Evolutionary conservation across 2,888 invertebrate genomes (phyloP).

Genomic region (Desoria tigrina): DNA sequence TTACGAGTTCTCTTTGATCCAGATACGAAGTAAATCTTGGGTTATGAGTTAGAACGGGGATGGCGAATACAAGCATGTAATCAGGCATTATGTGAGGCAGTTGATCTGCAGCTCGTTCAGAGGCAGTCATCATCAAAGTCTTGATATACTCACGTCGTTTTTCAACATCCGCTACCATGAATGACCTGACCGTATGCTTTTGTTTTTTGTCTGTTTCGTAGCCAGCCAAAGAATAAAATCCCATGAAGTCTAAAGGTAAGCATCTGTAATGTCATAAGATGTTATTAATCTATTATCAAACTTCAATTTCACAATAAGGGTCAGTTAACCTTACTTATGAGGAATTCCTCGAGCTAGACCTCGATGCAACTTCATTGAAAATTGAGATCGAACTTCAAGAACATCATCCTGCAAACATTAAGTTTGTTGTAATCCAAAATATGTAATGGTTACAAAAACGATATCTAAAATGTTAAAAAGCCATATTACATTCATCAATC

Average conservation of each 20-base stretch:
- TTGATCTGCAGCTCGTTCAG: conserved; percentile 72
- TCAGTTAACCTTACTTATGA: conserved; percentile 62
- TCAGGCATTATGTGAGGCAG: conserved; percentile 89
- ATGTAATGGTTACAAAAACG: not conserved
- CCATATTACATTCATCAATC: conserved; percentile 77
- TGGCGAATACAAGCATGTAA: conserved; percentile 95
- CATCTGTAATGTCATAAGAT: conserved; percentile 58
- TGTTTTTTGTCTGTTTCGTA: conserved; percentile 81
- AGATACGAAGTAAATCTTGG: conserved; percentile 76
- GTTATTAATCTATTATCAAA: not conserved
- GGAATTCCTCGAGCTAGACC: conserved; percentile 79
- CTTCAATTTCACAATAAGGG: not conserved
- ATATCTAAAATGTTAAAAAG: no score
- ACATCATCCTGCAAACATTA: conserved; percentile 60
- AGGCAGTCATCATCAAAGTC: conserved; percentile 71
- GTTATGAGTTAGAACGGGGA: conserved; percentile 92
- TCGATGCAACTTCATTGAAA: conserved; percentile 90
- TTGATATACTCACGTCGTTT: conserved; percentile 89
- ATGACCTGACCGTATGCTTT: conserved; percentile 69
- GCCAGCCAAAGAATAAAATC: conserved; percentile 87
- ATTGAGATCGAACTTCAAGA: conserved; percentile 81
- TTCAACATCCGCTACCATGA: conserved; percentile 82
- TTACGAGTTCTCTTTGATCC: conserved; percentile 74
- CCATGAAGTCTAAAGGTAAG: conserved; percentile 94
- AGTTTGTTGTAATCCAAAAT: not conserved